phyloP scores from a whole-genome alignment of 2,797 vertebrate genomes.

The Sphaeramia orbicularis region DNA sequence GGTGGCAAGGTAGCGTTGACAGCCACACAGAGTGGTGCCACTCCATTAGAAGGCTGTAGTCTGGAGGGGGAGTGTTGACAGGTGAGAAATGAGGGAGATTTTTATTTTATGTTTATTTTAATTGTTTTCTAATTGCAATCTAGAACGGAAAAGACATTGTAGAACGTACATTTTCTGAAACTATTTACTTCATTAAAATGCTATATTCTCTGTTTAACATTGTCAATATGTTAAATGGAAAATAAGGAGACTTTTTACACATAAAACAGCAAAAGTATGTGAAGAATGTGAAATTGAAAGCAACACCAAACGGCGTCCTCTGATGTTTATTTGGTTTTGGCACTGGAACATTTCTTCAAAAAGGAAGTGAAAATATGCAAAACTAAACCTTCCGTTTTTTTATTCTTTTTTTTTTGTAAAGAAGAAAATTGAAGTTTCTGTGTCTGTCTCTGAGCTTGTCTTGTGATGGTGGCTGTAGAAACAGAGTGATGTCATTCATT shows the following conservation, averaged over 20 bases:
- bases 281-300: constrained; percentile 66
- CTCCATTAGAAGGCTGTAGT: constrained; percentile 37
- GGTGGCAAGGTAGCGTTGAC: constrained; percentile 77
- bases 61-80: constrained; percentile 22
- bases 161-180: not conserved
- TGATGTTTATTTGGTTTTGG: constrained; percentile 81
- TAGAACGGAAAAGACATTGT: not conserved
- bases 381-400: constrained; percentile 78
- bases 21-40: constrained; percentile 70
- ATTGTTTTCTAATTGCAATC: constrained; percentile 3
- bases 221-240: not conserved
- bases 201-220: not conserved
- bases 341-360: constrained; percentile 80
- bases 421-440: constrained; percentile 63
- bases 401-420: constrained; percentile 30
- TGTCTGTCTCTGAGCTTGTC: constrained; percentile 70
- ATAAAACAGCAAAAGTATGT: constrained; percentile 63
- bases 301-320: constrained; percentile 61
- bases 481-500: constrained; percentile 66
- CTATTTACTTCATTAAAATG: not conserved
- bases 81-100: constrained; percentile 18
- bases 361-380: constrained; percentile 89
- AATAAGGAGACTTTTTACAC: constrained; percentile 23
- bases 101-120: constrained; percentile 20
- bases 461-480: constrained; percentile 76